Base-by-base conservation (phyloP, 2,113 vertebrate genomes). In the Sigmodon hispidus region DNA sequence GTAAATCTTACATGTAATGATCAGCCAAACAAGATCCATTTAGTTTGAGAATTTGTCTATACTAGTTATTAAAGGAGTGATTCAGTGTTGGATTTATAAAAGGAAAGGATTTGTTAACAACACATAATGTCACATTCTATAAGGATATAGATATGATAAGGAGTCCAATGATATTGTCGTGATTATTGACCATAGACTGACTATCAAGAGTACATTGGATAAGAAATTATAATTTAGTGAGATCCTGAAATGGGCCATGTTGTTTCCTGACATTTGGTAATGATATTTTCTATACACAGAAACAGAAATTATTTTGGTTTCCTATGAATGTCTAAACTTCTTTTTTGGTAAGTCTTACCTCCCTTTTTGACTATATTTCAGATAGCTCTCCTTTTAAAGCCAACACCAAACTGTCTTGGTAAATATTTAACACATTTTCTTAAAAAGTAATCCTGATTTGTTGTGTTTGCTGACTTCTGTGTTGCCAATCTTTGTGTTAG, bases 1-100 rank as follows among this genome's bases (percentile, higher is more conserved):
- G 9, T 59, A 94, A 92, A 89, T 1, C 8, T 91, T 90, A 91
- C 48, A 59, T 89, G 13, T 83, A 72, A 90, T 55, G 67, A 95
- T 87, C 52, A 40, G 36, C 11, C 1, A 89, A 16, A 55, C 48
- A 72, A n/a, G 16, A 72, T 59, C 17, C 13, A 72, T 59, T 22
- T 72, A 29, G 24, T 65, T 89, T 63, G 63, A 26, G 7, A 81
- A 59, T 83, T 89, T 89, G 90, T 57, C 65, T 77, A 89, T 31
- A 72, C 8, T 92, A 76, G 31, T 88, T 91, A 24, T 87, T 61
- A 24, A 83, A 86, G 31, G 59, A n/a, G 3, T 83, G 88, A 8
- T 72, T 81, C 52, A 76, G 86, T 94, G 75, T 67, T 93, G 45
- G 36, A 43, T 69, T 81, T 86, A 8, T 50, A 45, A 83, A 92